A percentile compares a stretch with the other conserved stretches of the same genome.
Evolutionary conservation across 1,140 invertebrate species (phyloP).

Genomic region (Papilio machaon): DNA sequence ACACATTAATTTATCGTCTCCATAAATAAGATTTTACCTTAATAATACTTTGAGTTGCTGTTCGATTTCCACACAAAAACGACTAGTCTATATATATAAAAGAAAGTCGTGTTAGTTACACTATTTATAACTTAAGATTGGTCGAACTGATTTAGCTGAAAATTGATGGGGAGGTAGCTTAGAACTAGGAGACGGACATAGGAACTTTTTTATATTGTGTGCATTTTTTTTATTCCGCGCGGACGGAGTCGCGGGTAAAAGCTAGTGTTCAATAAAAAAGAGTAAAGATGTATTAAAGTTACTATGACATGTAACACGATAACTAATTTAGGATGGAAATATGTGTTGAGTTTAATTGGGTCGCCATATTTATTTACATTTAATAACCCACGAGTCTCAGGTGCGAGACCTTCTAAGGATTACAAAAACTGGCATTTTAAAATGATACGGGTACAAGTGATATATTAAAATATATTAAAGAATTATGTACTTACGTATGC

Average conservation of each 20-base stretch:
- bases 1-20: background rate
- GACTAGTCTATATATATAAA: too few species aligned
- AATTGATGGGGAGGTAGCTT: too few species aligned
- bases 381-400: background rate
- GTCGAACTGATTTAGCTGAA: too few species aligned
- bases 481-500: background rate
- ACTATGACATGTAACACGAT: background rate
- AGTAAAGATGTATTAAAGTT: background rate
- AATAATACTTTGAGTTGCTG: too few species aligned
- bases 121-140: too few species aligned
- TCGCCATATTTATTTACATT: slow-evolving; percentile 9
- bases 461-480: background rate
- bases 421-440: slow-evolving; percentile 28
- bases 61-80: background rate
- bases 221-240: too few species aligned
- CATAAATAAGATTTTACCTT: too few species aligned
- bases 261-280: background rate
- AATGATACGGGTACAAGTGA: slow-evolving; percentile 24
- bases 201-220: too few species aligned
- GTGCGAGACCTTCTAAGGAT: slow-evolving; percentile 23
- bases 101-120: too few species aligned
- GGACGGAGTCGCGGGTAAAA: too few species aligned
- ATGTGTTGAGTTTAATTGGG: background rate
- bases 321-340: background rate
- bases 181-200: too few species aligned